Evolutionary conservation across 1,140 invertebrate genomes (phyloP).

Genomic region (Drosophila pseudoananassae): DNA sequence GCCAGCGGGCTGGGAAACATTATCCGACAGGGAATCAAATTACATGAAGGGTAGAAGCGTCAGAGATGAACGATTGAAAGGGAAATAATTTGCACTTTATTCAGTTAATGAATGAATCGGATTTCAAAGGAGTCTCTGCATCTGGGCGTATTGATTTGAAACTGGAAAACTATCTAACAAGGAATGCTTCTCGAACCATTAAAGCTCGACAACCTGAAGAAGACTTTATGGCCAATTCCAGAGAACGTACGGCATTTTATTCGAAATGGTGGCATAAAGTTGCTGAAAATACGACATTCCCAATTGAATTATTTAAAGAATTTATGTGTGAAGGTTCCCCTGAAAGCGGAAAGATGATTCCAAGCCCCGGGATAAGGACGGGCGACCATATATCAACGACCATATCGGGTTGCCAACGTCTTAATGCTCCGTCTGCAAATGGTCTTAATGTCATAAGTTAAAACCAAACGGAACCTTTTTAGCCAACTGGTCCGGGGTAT

Average conservation of each 20-base stretch:
- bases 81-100: not conserved
- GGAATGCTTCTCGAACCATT: not conserved
- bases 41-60: not conserved
- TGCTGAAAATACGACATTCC: constrained; percentile 53
- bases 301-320: constrained; percentile 77
- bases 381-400: constrained; percentile 64
- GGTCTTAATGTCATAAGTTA: constrained; percentile 80
- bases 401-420: constrained; percentile 63
- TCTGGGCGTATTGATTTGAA: not conserved
- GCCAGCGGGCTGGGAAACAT: not conserved
- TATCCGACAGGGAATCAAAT: constrained; percentile 1
- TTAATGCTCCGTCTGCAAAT: constrained; percentile 67
- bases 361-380: constrained; percentile 9
- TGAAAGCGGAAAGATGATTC: constrained; percentile 34
- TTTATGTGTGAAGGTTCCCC: constrained; percentile 46
- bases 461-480: constrained; percentile 70
- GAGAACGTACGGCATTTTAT: not conserved
- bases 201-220: not conserved
- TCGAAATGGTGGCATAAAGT: constrained; percentile 16
- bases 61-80: not conserved
- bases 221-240: too few relatives aligned
- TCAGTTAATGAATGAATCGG: not conserved
- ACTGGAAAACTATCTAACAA: not conserved
- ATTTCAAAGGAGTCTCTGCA: constrained; percentile 2
- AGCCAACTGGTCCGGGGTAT: constrained; percentile 22